Conservation (phyloP, 1,140 invertebrate genomes). For the Camponotus pennsylvanicus region DNA sequence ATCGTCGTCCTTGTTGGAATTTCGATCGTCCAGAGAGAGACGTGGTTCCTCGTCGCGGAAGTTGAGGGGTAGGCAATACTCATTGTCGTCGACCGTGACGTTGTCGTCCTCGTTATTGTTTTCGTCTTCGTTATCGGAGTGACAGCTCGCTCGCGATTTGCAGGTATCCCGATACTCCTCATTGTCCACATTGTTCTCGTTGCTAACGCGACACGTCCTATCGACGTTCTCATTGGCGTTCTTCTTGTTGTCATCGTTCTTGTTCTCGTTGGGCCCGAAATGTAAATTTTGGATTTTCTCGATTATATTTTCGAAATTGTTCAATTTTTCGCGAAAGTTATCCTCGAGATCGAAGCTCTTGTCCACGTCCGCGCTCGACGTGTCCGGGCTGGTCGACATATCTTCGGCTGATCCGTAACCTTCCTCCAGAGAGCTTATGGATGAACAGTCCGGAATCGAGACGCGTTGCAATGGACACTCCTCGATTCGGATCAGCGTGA, state of each 20-base stretch:
- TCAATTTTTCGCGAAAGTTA: slow-evolving; percentile 39
- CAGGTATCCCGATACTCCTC: neutral
- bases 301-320: slow-evolving; percentile 71
- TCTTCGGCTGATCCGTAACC: slow-evolving; percentile 19
- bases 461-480: neutral
- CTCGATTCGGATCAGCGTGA: slow-evolving; percentile 32
- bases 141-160: neutral
- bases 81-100: neutral
- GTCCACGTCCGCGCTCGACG: slow-evolving; percentile 21
- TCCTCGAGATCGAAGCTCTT: slow-evolving; percentile 34
- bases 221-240: slow-evolving; percentile 2
- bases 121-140: slow-evolving; percentile 9
- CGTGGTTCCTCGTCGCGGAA: slow-evolving; percentile 19
- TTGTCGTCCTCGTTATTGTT: slow-evolving; percentile 36
- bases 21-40: neutral
- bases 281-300: slow-evolving; percentile 67
- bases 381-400: slow-evolving; percentile 25
- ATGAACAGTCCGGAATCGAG: slow-evolving; percentile 32
- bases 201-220: neutral
- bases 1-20: neutral
- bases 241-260: neutral
- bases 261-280: neutral
- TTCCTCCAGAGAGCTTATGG: slow-evolving; percentile 36
- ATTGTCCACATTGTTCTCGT: slow-evolving; percentile 1
- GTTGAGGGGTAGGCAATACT: neutral